These are phyloP conservation scores for Dromius quadrimaculatus DNA, from an alignment of 2,888 invertebrate species.

Conservation along the genomic window DNA sequence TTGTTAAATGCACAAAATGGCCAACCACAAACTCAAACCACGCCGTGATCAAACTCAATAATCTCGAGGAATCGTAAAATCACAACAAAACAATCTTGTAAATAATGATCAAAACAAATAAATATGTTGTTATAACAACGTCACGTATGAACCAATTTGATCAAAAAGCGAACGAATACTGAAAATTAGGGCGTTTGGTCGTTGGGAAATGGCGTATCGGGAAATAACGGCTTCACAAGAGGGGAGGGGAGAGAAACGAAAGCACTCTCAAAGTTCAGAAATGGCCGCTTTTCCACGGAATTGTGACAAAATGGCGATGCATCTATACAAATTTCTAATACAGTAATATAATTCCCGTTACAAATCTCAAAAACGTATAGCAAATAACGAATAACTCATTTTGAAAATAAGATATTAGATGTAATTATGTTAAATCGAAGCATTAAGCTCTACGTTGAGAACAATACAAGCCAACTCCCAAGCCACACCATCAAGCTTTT, in stretches of 20 bases:
- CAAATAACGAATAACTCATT: neutral
- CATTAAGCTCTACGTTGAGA: conserved; percentile 11
- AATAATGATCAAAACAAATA: conserved; percentile 28
- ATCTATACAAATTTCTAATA: conserved; percentile 18
- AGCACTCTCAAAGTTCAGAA: conserved; percentile 59
- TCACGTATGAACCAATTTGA: conserved; percentile 11
- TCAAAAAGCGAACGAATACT: conserved; percentile 2
- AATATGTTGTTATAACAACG: conserved; percentile 30
- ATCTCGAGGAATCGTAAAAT: conserved; percentile 5
- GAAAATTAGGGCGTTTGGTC: conserved; percentile 35
- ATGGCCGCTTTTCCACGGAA: conserved; percentile 67
- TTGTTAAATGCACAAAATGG: conserved; percentile 11
- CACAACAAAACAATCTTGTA: conserved; percentile 19
- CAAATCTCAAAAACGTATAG: neutral
- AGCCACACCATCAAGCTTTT: conserved; percentile 25
- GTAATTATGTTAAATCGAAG: neutral
- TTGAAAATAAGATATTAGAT: neutral
- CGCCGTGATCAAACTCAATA: neutral
- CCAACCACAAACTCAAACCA: conserved; percentile 1
- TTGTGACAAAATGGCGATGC: conserved; percentile 64
- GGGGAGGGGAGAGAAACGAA: conserved; percentile 55
- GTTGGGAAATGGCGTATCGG: conserved; percentile 52
- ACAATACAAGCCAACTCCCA: conserved; percentile 46
- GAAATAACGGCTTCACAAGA: conserved; percentile 48
- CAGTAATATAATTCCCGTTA: neutral